Percentiles rank a stretch among this genome's conserved stretches.
Evolutionary conservation across 2,113 vertebrate genomes (phyloP).

Genomic region (Rhabdomys dilectus): DNA sequence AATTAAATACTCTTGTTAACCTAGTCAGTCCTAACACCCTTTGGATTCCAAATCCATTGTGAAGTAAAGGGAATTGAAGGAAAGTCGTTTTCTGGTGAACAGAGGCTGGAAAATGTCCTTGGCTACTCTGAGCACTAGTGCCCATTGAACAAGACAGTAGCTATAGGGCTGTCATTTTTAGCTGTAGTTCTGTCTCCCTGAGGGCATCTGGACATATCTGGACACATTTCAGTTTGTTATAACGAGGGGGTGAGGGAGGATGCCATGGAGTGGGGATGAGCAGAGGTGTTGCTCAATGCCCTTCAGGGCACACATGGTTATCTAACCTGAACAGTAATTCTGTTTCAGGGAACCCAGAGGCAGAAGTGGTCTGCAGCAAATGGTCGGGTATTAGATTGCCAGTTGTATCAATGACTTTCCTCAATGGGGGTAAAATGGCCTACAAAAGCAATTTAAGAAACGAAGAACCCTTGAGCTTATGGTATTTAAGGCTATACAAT

Average conservation of each 20-base stretch:
- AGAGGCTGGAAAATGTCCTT: not conserved
- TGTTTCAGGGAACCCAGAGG: not conserved
- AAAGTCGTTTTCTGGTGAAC: not conserved
- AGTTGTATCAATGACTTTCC: not conserved
- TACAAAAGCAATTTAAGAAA: not conserved
- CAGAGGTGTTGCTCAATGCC: not conserved
- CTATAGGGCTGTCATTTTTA: not conserved
- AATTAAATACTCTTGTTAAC: slow-evolving; percentile 5
- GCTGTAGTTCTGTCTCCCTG: not conserved
- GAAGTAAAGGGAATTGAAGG: not conserved
- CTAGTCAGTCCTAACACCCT: not conserved
- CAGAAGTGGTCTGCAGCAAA: not conserved
- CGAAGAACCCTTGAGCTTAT: not conserved
- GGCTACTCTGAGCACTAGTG: not conserved
- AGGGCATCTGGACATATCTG: not conserved
- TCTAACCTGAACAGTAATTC: not conserved
- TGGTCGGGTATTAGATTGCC: not conserved
- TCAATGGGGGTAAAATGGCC: not conserved
- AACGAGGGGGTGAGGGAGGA: accelerated
- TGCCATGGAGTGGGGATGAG: not conserved
- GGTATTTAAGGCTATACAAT: not conserved
- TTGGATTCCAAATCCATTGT: slow-evolving; percentile 1
- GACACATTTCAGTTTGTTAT: not conserved
- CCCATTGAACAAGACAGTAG: not conserved
- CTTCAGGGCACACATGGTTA: not conserved